Base-by-base conservation (phyloP, 2,888 invertebrate species). In the Spisula subtruncata region DNA sequence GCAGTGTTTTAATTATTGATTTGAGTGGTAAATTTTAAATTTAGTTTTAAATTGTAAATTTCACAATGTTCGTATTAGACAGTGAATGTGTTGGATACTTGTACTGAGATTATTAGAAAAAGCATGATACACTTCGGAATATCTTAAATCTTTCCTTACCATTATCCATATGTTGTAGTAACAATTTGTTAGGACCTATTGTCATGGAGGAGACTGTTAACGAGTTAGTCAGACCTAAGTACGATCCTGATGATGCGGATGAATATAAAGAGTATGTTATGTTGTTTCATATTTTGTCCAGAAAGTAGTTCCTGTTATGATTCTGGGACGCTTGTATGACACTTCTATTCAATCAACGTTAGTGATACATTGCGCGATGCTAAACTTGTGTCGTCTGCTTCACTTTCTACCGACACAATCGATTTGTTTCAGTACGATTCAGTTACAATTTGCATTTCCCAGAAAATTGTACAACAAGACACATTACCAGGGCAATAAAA, bases 161-260 rank as follows among this genome's bases (percentile, higher is more conserved):
- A n/a, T n/a, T n/a, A n/a, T n/a, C n/a, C 41, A 41, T 41, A 51
- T 16, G 60, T 10, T 25, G 25, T 25, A 25, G 25, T 66, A 20
- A 56, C 6, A 20, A 5, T 5, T 66, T 12, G 12, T 25, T 25
- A n/a, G 25, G 8, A n/a, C 1, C 60, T 35, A 75, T n/a, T n/a
- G 18, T 75, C 16, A 88, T 88, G 88, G 88, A 84, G 46, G 84
- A 46, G 18, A 60, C 81, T 29, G 66, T 88, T 0, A 54, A 80
- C 32, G 88, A 88, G 32, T 20, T 88, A 66, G 56, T 56, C 12
- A 54, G 88, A 83, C 81, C 88, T 20, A 88, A 88, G 81, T 54
- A 88, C 60, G 84, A 84, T 25, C 80, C 75, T 10, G 88, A 88
- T 16, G 88, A 88, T n/a, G 88, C 32, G 29, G 88, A 88, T 20